Evolutionary conservation across 2,797 vertebrate species (phyloP), one percentile per base, ranked within the genome.

Genomic region (Silurus lanzhouensis): DNA sequence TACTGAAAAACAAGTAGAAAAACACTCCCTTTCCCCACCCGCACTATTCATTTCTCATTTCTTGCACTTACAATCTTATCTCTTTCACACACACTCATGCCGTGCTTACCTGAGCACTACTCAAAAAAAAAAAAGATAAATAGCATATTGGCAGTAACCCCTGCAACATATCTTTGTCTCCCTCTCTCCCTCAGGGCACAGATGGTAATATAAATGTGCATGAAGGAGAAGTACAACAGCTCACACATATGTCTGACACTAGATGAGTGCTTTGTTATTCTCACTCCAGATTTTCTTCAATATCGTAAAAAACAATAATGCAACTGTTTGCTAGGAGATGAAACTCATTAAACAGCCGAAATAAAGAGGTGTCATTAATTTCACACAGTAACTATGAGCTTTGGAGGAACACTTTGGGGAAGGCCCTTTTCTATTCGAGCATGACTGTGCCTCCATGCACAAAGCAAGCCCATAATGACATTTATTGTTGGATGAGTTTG

Each of bases 131-230:
- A 38, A n/a, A 31, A 58, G 17, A 75, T 75, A 63, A 75, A 83
- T 20, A 83, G 44, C 31, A 66, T 83, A 72, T 46, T 82, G 67
- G n/a, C 55, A 74, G 27, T 70, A 83, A 63, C 25, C 55, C 55
- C 3, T 19, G 20, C 44, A 44, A 57, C 76, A 75, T 77, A n/a
- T 60, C 55, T 66, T 60, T 75, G 19, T n/a, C n/a, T 48, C 80
- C 46, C 79, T 77, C 44, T 46, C 74, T 67, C 70, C 67, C 67
- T 6, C n/a, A 52, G 76, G 72, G 52, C 66, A 79, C 83, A 70
- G 80, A 87, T 85, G 85, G 55, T 79, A 79, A 84, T 86, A 85
- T 87, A 87, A 88, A 68, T 70, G 55, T 61, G 48, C 68, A 64
- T 52, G 71, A 31, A 84, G 17, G 70, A 7, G 52, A 25, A 61